Evolutionary conservation across 2,113 vertebrate species (phyloP), one percentile per base, ranked within the genome.

Genomic region (Vireo altiloquus): DNA sequence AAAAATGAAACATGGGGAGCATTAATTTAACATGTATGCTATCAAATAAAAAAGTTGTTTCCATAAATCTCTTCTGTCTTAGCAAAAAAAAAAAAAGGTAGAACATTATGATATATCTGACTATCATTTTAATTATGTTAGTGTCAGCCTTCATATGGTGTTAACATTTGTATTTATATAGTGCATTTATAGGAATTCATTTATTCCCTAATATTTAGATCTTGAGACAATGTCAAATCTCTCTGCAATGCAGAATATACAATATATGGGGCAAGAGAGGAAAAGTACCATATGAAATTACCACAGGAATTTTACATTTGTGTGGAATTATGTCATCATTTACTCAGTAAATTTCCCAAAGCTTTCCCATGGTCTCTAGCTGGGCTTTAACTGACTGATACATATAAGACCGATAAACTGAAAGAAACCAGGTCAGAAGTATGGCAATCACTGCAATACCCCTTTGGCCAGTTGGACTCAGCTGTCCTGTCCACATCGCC

Each of bases 21-120:
- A 87, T 83, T 95, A 82, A 70, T 94, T 89, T 93, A 84, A 74
- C 69, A 76, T 57, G 74, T 68, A 80, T 68, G 18, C 35, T 80
- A 88, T 90, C 65, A 92, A 27, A 94, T 93, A 94, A 33, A 31
- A 42, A 78, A 80, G 14, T 27, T 95, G 19, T 42, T 94, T 70
- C 39, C 79, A 86, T 91, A 74, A 92, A 94, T 88, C 46, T 84
- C 52, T 84, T 74, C 78, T 91, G 42, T 37, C 64, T 83, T 54
- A 90, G 47, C 1, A 4, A 56, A n/a, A 37, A 63, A 50, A 64
- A 42, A 35, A 39, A 35, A 19, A 27, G 6, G 1, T 37, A 64
- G 8, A 35, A 40, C 7, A 46, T 78, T 42, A 44, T 94, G 44
- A 90, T 71, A 30, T 37, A 90, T 91, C 22, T 30, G n/a, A 56